Evolutionary conservation across 2,113 vertebrate genomes (phyloP).

Genomic region (Cyrtonyx montezumae): DNA sequence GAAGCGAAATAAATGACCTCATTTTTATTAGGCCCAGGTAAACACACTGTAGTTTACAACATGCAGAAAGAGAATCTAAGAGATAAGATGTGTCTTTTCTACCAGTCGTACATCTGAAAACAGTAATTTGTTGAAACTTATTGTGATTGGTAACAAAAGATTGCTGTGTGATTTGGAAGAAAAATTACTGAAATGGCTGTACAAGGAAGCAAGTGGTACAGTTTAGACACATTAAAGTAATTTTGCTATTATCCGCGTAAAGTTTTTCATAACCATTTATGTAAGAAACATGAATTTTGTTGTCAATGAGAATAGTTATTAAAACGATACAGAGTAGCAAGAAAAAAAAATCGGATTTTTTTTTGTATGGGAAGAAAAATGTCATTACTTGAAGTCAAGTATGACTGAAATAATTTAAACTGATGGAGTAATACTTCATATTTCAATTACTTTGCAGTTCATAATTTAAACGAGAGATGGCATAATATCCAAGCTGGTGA

Average conservation of each 20-base stretch:
- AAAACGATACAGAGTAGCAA: neutral
- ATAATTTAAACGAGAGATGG: slow-evolving; percentile 71
- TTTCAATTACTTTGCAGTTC: slow-evolving; percentile 65
- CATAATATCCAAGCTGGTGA: slow-evolving; percentile 51
- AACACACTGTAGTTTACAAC: neutral
- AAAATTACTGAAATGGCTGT: neutral
- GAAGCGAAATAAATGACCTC: neutral
- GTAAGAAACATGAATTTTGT: neutral
- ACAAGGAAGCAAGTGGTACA: neutral
- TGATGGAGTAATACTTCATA: neutral
- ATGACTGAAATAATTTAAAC: neutral
- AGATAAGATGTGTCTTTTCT: neutral
- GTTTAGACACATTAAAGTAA: neutral
- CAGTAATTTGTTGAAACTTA: neutral
- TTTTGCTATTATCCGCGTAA: neutral
- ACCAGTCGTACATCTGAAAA: neutral
- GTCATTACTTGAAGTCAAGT: neutral
- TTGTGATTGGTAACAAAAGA: neutral
- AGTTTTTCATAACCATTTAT: neutral
- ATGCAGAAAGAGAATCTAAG: neutral
- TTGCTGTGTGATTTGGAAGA: neutral
- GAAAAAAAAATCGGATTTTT: neutral
- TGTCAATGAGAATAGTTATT: neutral
- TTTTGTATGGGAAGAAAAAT: neutral
- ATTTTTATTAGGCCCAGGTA: neutral